phyloP scores from a whole-genome alignment of 2,113 vertebrate species.

The Orycteropus afer region DNA sequence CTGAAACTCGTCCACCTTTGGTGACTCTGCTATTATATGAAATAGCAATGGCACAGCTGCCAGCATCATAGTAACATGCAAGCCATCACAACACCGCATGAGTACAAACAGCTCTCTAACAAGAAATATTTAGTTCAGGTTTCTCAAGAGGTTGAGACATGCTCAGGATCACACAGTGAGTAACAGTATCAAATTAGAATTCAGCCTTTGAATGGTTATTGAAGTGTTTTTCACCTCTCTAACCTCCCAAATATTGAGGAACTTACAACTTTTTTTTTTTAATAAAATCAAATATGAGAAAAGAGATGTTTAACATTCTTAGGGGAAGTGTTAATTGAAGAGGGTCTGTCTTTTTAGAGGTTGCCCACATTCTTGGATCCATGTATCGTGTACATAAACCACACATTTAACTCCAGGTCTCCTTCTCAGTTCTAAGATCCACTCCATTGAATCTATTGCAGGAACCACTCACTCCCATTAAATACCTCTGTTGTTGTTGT shows the following conservation, averaged over 20 bases:
- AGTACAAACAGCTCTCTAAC: not conserved
- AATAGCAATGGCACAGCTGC: too few species aligned
- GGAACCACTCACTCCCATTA: not conserved
- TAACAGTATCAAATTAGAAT: constrained; percentile 2
- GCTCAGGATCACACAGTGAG: not conserved
- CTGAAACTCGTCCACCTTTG: too few species aligned
- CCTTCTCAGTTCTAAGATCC: not conserved
- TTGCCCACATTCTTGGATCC: not conserved
- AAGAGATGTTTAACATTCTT: not conserved
- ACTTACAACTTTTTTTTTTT: too few species aligned
- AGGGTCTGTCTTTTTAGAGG: not conserved
- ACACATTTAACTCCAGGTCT: not conserved
- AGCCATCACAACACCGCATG: too few species aligned
- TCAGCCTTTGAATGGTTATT: not conserved
- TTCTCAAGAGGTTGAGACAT: not conserved
- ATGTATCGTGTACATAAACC: not conserved
- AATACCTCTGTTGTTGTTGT: not conserved
- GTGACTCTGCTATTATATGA: too few species aligned
- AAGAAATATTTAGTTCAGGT: constrained; percentile 25
- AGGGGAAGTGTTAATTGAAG: not conserved
- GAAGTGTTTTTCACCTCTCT: not conserved
- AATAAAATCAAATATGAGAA: not conserved
- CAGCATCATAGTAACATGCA: too few species aligned
- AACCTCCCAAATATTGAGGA: not conserved
- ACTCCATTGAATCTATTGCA: not conserved